phyloP scores from a whole-genome alignment of 1,140 invertebrate species.

The Campoletis sonorensis region DNA sequence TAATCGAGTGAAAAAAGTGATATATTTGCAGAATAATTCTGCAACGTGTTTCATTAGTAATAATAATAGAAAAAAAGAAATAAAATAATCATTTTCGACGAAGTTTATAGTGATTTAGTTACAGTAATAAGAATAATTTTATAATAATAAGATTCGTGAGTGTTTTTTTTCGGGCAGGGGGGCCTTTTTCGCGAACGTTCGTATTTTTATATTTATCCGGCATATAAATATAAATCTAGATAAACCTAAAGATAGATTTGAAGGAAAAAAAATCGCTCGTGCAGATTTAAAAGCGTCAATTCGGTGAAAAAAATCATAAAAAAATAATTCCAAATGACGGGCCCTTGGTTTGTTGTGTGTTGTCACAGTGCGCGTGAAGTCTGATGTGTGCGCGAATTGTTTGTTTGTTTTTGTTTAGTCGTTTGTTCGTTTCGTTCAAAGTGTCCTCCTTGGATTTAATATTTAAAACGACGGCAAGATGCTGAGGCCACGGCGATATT shows the following conservation, averaged over 20 bases:
- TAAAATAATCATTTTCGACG: not conserved
- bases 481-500: conserved; percentile 68
- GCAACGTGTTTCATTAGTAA: not conserved
- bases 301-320: not conserved
- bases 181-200: conserved; percentile 10
- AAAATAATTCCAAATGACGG: conserved; percentile 65
- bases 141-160: not conserved
- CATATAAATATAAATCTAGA: not conserved
- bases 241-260: not conserved
- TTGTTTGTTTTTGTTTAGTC: conserved; percentile 58
- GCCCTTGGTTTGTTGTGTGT: conserved; percentile 58
- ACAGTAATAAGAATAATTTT: not conserved
- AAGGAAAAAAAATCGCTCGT: not conserved
- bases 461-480: conserved; percentile 67
- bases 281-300: not conserved
- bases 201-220: not conserved
- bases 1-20: conserved; percentile 18
- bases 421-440: conserved; percentile 58
- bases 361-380: conserved; percentile 66
- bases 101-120: not conserved
- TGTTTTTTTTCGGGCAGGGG: conserved; percentile 1
- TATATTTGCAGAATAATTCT: not conserved
- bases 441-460: conserved; percentile 33
- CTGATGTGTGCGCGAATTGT: conserved; percentile 71
- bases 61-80: too few relatives aligned